Evolutionary conservation across 2,888 invertebrate species (phyloP), one percentile per base, ranked within the genome.

Genomic region (Tetranychus truncatus): DNA sequence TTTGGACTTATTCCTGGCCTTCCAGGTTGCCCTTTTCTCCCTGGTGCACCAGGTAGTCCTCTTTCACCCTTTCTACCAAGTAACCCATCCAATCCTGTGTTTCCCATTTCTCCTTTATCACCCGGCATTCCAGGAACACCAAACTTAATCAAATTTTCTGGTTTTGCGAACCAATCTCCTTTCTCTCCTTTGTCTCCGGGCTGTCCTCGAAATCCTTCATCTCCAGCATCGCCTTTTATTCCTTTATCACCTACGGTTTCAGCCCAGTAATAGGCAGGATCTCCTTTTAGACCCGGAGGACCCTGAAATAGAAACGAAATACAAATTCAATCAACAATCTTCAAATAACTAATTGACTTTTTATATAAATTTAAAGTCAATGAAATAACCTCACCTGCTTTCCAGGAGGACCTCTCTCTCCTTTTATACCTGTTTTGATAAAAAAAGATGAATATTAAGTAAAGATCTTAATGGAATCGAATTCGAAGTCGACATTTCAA

Each of bases 1-100:
- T 3, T 24, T 67, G 45, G 72, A 45, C 55, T 55, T 7, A 72
- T 45, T 46, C 45, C 45, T n/a, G 46, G 72, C 45, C 2, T 45
- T 44, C 74, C 74, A 24, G 74, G 74, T 66, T 34, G 8, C 18
- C 74, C 74, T 18, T 55, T 66, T 66, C 34, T 0, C 21, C 74
- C 74, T 7, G 45, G 1, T 5, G 1, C 1, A 45, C 72, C 72
- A 15, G 45, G 44, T 18, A 4, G 9, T 9, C 72, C 72, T 45
- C 11, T 24, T 72, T 34, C 45, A 4, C 72, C 72, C 7, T 34
- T 34, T 18, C n/a, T 21, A 44, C 66, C 73, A 4, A 2, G 9
- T n/a, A 73, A 66, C 1, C 73, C 73, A 15, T 65, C 20, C 34
- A 45, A 20, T 18, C 20, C 72, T 20, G 44, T 4, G 18, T 18